Base-by-base conservation (phyloP, 2,888 invertebrate species). In the Cordilura impudica region DNA sequence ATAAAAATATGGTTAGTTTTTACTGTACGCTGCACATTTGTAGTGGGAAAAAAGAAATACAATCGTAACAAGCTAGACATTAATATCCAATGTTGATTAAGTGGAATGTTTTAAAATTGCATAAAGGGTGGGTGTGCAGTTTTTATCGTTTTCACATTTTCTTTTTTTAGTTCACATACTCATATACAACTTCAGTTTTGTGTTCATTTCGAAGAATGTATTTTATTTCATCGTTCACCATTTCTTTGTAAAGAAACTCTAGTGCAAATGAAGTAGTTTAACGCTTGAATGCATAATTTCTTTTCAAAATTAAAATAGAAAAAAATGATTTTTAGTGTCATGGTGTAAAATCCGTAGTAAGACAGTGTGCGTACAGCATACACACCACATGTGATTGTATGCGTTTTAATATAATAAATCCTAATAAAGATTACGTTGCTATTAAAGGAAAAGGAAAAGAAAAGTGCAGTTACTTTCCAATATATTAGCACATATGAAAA, bases 231-330 rank as follows among this genome's bases (percentile, higher is more conserved):
- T 69, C 65, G 56, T 75, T 71, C 71, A 75, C 71, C 54, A 29
- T 67, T 35, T 58, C 67, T 79, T 81, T 81, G 71, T 74, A 70
- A 29, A 60, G 26, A 81, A 71, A 74, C 63, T 78, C 73, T 71
- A 74, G 78, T 74, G 81, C 71, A 78, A 81, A 77, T 78, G 81
- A 77, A 74, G 71, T 63, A 81, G 61, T 81, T 81, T 81, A 78
- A 78, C 78, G 81, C 78, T 71, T 78, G 66, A 71, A 54, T 81
- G 77, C 77, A 81, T 74, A 77, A 74, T 81, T 71, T 74, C 31
- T 66, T 61, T 26, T 39, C 12, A 14, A 39, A 39, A 49, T 58
- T 71, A 16, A n/a, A 65, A 12, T 19, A 54, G 16, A 47, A 26
- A 16, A 10, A 31, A 39, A 35, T 35, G 23, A 18, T 47, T 54